These are phyloP conservation scores for Hypolimnas misippus DNA, from an alignment of 2,888 invertebrate genomes.

Conservation along the genomic window DNA sequence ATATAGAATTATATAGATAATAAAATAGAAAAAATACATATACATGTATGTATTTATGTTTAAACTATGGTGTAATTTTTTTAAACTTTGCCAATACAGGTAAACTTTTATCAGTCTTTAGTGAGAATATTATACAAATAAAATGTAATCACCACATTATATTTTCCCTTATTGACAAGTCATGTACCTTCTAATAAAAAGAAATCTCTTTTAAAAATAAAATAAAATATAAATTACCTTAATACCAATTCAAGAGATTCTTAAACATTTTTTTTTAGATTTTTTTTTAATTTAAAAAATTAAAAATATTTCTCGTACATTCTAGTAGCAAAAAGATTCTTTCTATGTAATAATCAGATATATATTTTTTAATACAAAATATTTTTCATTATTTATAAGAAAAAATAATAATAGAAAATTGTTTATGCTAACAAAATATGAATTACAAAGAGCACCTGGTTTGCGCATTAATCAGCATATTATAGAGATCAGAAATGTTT, in stretches of 20 bases:
- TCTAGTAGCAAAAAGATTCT: too few species aligned
- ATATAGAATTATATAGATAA: conserved; percentile 12
- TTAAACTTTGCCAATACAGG: conserved; percentile 24
- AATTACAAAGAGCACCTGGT: neutral
- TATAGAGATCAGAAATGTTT: conserved; percentile 10
- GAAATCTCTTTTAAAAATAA: too few species aligned
- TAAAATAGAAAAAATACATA: neutral
- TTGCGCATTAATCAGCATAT: conserved; percentile 14
- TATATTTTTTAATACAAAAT: neutral
- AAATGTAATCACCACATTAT: neutral
- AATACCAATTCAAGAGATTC: neutral
- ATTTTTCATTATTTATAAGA: neutral
- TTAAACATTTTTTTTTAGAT: neutral
- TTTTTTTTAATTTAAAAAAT: neutral
- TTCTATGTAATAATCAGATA: too few species aligned
- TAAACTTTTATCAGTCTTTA: conserved; percentile 62
- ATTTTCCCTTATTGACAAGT: too few species aligned
- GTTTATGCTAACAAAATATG: conserved; percentile 6
- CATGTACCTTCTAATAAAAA: neutral
- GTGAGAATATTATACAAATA: conserved; percentile 43
- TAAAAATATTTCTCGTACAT: neutral
- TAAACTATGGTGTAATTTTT: neutral
- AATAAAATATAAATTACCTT: neutral
- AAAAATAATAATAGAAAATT: conserved; percentile 6
- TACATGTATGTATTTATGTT: neutral